Base-by-base conservation (phyloP, 2,888 invertebrate genomes). In the Bombylius discolor region DNA sequence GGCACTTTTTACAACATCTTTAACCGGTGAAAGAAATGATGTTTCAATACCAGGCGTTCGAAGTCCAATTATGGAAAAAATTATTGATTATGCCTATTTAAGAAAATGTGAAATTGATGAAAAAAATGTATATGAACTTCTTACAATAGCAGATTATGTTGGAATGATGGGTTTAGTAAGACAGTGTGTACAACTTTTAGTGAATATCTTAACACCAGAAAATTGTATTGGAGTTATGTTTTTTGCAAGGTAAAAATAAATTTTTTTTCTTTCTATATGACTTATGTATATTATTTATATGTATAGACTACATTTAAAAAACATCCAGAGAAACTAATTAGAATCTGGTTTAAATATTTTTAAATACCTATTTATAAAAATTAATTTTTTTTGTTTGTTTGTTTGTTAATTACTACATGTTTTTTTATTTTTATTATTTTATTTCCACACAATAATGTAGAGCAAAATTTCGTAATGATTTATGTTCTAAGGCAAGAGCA, bases 131-230 rank as follows among this genome's bases (percentile, higher is more conserved):
- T 85, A 87, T 65, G 81, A 85, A 65, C 76, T 95, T 13, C 78
- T 94, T 47, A 83, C 87, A 64, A 85, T 88, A 0, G 90, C 94
- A 5, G 94, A 95, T 76, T 94, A 92, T 70, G 81, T 95, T 55
- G 85, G 88, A 64, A 86, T 94, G 62, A 76, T 87, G 49, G 90
- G 90, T 0, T 82, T 94, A 49, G 78, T 91, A 52, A 82, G 87
- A 61, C 78, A 86, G 31, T 94, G 94, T 72, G 87, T 87, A 66
- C 81, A 87, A 50, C 90, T 83, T 67, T 78, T 95, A 14, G 78
- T 81, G 55, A 73, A 73, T 47, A 81, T 82, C 56, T 75, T 95
- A 31, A 82, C 77, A 14, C 81, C 87, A 0, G 82, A 82, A 63
- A 94, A 93, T 70, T 89, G 89, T 68, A 83, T 94, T 59, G 87